A percentile compares a stretch with the other conserved stretches of the same genome.
Conservation (phyloP, 92 coral and sea anemone genomes). For the Zoanthus sansibaricus region DNA sequence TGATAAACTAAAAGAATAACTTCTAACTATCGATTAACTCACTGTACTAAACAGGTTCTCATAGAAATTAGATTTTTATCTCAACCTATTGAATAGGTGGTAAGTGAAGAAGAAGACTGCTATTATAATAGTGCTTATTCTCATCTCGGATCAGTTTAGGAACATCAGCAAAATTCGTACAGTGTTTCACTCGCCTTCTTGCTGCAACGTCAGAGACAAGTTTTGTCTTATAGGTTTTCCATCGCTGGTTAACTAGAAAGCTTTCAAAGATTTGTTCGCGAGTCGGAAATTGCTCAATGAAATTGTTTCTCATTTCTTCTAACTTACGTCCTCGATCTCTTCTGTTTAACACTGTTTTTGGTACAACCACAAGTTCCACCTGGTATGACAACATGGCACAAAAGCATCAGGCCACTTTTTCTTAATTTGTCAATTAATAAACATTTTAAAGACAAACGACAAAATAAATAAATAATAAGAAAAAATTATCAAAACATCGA, state of each 20-base stretch:
- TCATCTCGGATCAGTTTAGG: conserved; percentile 31
- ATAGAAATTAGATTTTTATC: neutral
- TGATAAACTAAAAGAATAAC: neutral
- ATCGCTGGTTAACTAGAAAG: conserved; percentile 33
- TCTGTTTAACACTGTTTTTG: conserved; percentile 39
- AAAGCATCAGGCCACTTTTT: neutral
- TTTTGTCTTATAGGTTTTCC: conserved; percentile 34
- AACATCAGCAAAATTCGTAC: conserved; percentile 25
- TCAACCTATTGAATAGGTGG: conserved; percentile 7
- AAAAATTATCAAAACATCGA: too few relatives aligned
- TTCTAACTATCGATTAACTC: neutral
- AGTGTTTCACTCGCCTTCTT: neutral
- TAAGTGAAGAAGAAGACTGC: neutral
- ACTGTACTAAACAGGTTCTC: neutral
- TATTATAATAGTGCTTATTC: conserved; percentile 30
- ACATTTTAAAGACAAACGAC: too few relatives aligned
- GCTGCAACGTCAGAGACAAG: conserved; percentile 26
- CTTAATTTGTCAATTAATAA: neutral
- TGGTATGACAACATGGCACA: neutral
- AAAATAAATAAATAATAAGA: too few relatives aligned
- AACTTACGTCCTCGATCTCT: conserved; percentile 39
- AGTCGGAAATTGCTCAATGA: conserved; percentile 32
- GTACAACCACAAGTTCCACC: conserved; percentile 31
- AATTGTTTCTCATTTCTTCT: conserved; percentile 24
- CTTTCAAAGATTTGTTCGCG: conserved; percentile 46